Base-by-base conservation (phyloP, 2,888 invertebrate species). In the Hylaea fasciaria region DNA sequence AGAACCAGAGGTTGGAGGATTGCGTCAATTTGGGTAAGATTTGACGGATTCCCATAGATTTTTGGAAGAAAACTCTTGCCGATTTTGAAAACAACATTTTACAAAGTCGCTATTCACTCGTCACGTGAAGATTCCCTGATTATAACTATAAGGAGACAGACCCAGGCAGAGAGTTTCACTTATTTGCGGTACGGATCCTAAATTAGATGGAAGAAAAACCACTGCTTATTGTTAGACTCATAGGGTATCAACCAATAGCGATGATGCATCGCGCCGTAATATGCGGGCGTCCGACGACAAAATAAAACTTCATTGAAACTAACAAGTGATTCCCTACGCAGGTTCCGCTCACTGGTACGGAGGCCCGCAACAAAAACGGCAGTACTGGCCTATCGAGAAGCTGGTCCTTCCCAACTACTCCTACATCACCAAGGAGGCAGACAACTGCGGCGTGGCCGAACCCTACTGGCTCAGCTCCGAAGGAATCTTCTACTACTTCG, bases 391-490 rank as follows among this genome's bases (percentile, higher is more conserved):
- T 0, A 91, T 94, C 46, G 93, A 95, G 70, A 88, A 93, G 0
- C 80, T 93, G 4, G 80, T 81, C 0, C 89, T 93, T 3, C 83
- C 81, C 0, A 88, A 93, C 62, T 93, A 93, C 70, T 89, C 94
- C 0, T 94, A 94, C 74, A 78, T 94, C 17, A 92, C 94, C 9
- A 94, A 94, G 67, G 93, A 94, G 65, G 86, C 86, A 0, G 92
- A 93, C 70, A 93, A 93, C 76, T 92, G 93, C 66, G 94, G 90
- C 0, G 81, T 94, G 4, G 91, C 94, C 0, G 95, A 95, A 69
- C 93, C 94, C 0, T 94, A 94, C 76, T 95, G 96, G 95, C 82
- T 96, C 0, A 95, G 92, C 71, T 95, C 95, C 0, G 83, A 91
- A 10, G 96, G 96, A 2, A 85, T 93, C 16, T 95, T 94, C 73